Percentiles rank a stretch among this genome's conserved stretches.
These are phyloP conservation scores for Protula sp. DNA, from an alignment of 2,888 invertebrate species.

Conservation along the genomic window DNA sequence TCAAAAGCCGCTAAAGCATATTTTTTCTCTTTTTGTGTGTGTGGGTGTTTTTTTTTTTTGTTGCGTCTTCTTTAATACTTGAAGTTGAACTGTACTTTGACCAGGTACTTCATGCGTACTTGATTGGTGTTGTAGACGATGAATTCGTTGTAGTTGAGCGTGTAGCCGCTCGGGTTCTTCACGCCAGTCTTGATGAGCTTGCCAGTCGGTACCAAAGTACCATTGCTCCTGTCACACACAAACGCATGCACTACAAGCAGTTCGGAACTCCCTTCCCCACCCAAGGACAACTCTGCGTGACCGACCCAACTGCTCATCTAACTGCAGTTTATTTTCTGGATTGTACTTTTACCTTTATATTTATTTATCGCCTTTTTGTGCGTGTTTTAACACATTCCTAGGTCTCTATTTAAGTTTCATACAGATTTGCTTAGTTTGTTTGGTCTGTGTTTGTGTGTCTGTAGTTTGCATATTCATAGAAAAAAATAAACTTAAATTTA, in stretches of 20 bases:
- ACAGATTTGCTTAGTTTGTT: too few species aligned
- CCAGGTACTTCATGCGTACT: constrained; percentile 55
- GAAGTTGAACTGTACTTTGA: constrained; percentile 56
- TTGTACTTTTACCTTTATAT: background rate
- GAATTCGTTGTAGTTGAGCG: constrained; percentile 58
- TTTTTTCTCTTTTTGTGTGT: too few species aligned
- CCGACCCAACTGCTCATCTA: background rate
- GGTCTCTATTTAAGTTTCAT: too few species aligned
- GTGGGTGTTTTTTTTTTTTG: background rate
- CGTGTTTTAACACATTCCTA: too few species aligned
- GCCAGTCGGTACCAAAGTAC: constrained; percentile 54
- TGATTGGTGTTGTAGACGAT: constrained; percentile 57
- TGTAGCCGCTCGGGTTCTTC: constrained; percentile 39
- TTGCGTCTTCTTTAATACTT: constrained; percentile 29
- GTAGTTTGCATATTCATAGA: too few species aligned
- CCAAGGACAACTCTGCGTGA: background rate
- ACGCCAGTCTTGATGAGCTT: constrained; percentile 40
- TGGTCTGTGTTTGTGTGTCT: too few species aligned
- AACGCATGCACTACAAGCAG: too few species aligned
- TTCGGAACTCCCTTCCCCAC: too few species aligned
- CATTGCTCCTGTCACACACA: constrained; percentile 44
- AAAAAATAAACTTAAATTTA: too few species aligned
- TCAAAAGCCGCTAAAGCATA: too few species aligned
- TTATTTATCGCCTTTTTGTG: background rate
- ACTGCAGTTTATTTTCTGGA: background rate